These are phyloP conservation scores for Sparidentex hasta DNA, from an alignment of 2,797 vertebrate species.

Conservation along the genomic window DNA sequence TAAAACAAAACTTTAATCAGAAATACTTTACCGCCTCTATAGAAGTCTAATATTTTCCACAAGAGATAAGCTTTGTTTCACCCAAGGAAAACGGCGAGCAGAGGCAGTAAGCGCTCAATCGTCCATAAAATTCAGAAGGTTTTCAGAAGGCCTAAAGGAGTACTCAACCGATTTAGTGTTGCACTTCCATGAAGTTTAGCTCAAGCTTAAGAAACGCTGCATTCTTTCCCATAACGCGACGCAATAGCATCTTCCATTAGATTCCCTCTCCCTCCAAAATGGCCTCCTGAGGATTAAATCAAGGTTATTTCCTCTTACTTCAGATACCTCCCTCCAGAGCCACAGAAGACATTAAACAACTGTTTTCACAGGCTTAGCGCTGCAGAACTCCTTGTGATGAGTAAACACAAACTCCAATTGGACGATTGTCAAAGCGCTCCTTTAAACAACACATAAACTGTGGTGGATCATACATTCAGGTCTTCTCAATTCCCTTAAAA, in stretches of 20 bases:
- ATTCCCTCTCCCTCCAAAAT: not conserved
- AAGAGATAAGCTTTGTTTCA: not conserved
- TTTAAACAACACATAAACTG: slow-evolving; percentile 8
- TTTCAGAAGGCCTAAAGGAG: not conserved
- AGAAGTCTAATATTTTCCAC: not conserved
- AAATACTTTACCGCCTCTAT: not conserved
- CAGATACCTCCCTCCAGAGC: not conserved
- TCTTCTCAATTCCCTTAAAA: not conserved
- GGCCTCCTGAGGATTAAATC: not conserved
- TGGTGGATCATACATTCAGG: not conserved
- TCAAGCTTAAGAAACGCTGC: not conserved
- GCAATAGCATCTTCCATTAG: not conserved
- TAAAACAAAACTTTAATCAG: slow-evolving; percentile 1
- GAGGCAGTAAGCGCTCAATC: not conserved
- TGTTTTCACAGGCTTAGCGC: not conserved
- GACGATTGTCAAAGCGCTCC: not conserved
- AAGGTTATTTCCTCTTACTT: slow-evolving; percentile 1
- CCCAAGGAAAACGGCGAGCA: not conserved
- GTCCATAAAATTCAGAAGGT: not conserved
- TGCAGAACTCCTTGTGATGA: not conserved
- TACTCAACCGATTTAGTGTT: not conserved
- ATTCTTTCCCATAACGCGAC: not conserved
- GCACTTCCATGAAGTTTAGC: not conserved
- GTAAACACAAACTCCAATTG: not conserved
- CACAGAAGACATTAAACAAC: slow-evolving; percentile 1